Base-by-base conservation (phyloP, 2,888 invertebrate species). In the Habroteleia sp. region DNA sequence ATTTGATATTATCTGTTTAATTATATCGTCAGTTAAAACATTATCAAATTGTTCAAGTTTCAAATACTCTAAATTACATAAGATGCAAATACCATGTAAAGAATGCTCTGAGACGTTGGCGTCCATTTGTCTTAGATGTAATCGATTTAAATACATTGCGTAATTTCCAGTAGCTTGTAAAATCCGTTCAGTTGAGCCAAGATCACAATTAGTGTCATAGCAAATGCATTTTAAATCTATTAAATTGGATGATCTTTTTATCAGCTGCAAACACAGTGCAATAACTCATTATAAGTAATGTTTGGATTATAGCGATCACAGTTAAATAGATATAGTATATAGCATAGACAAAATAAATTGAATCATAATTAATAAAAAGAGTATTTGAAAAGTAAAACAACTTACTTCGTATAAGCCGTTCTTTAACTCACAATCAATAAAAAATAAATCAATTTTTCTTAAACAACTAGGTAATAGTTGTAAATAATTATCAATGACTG, bases 1-100 rank as follows among this genome's bases (percentile, higher is more conserved):
- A 41, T 44, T 72, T 0, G 29, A 14, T 14, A 42, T 29, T 39
- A 76, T 42, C 13, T 33, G 29, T 8, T 2, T 8, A 20, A 72
- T 42, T 10, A 72, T 35, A 42, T 50, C 44, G 58, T 76, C 75
- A 33, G 41, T 76, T 44, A 76, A 37, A 3, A 54, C 39, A 48
- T 58, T 23, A 35, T 76, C 75, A 42, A 76, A 76, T 23, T 62
- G 52, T 31, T 71, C 75, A 17, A 75, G 75, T 56, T 75, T 75
- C 6, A 75, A 44, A 48, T 75, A 71, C 44, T 65, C 62, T 39
- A 75, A 66, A 71, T 71, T 71, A 25, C 39, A 44, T 58, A 71
- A 66, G 11, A 41, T 46, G 16, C 39, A 48, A 14, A 75, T 60
- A 31, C 35, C 33, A 2, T 62, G 20, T 13, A 71, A 31, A 8